Conservation (phyloP, 2,888 invertebrate species). For the Eristalinus aeneus region DNA sequence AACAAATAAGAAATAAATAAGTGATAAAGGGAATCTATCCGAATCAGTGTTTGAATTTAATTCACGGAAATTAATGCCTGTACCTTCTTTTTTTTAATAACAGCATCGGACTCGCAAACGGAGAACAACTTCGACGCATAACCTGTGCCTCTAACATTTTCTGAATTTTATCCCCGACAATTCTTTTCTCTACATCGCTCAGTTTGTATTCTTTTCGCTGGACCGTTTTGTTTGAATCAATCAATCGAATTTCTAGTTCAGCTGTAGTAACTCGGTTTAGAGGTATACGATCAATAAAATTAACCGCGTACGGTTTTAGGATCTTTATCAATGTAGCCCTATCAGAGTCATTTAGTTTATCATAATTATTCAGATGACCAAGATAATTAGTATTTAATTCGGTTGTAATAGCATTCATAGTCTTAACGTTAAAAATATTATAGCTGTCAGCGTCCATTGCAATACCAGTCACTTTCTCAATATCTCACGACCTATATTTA, state of each 20-base stretch:
- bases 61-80: slow-evolving; percentile 3
- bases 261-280: slow-evolving; percentile 17
- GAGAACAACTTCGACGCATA: slow-evolving; percentile 8
- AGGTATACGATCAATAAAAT: slow-evolving; percentile 14
- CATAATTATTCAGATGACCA: slow-evolving; percentile 9
- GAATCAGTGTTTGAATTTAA: slow-evolving; percentile 15
- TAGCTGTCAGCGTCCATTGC: neutral
- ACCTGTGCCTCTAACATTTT: slow-evolving; percentile 12
- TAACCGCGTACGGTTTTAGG: slow-evolving; percentile 9
- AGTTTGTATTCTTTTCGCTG: slow-evolving; percentile 11
- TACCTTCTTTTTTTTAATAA: slow-evolving; percentile 4
- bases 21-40: slow-evolving; percentile 2
- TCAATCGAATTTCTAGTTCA: slow-evolving; percentile 16
- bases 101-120: slow-evolving; percentile 10
- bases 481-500: slow-evolving; percentile 22
- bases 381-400: slow-evolving; percentile 3
- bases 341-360: neutral
- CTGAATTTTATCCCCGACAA: slow-evolving; percentile 8
- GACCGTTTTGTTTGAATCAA: slow-evolving; percentile 10
- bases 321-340: slow-evolving; percentile 11
- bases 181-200: slow-evolving; percentile 9
- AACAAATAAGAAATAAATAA: slow-evolving; percentile 2
- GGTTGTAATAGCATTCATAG: neutral
- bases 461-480: slow-evolving; percentile 1
- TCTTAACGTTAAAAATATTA: neutral